These are phyloP conservation scores for Papilio helenus DNA, from an alignment of 1,140 invertebrate genomes.

Conservation along the genomic window DNA sequence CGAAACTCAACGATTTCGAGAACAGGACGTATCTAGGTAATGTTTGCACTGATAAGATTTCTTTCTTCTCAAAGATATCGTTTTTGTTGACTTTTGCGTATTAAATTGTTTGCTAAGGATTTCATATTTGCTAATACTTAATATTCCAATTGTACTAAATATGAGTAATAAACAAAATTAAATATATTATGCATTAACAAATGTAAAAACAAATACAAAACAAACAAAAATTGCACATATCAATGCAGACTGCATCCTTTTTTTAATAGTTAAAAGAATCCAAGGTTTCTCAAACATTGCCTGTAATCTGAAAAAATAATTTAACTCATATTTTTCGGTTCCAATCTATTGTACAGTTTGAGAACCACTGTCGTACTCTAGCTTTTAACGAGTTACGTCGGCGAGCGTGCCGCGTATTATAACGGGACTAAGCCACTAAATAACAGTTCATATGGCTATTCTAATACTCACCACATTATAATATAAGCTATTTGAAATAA, in stretches of 20 bases:
- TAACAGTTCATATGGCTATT: slow-evolving; percentile 37
- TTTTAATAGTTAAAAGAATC: background rate
- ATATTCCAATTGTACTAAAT: background rate
- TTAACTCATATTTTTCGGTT: background rate
- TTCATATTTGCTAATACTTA: background rate
- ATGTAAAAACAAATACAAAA: no score
- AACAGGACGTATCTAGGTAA: slow-evolving; percentile 43
- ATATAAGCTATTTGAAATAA: background rate
- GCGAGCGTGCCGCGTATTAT: slow-evolving; percentile 31
- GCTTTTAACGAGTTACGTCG: slow-evolving; percentile 45
- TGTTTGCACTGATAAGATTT: slow-evolving; percentile 48
- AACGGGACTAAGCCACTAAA: slow-evolving; percentile 45
- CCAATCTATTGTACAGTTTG: background rate
- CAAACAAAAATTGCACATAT: no score
- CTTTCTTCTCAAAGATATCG: slow-evolving; percentile 16
- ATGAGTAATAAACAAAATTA: no score
- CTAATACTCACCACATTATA: background rate
- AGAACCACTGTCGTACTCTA: slow-evolving; percentile 9
- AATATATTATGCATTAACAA: background rate
- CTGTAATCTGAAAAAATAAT: background rate
- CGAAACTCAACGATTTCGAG: slow-evolving; percentile 45
- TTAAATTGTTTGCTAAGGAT: slow-evolving; percentile 4
- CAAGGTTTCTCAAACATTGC: background rate
- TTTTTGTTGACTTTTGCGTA: background rate
- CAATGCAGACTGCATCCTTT: background rate